Base-by-base conservation (phyloP, 1,140 invertebrate genomes). In the Bombus huntii region DNA sequence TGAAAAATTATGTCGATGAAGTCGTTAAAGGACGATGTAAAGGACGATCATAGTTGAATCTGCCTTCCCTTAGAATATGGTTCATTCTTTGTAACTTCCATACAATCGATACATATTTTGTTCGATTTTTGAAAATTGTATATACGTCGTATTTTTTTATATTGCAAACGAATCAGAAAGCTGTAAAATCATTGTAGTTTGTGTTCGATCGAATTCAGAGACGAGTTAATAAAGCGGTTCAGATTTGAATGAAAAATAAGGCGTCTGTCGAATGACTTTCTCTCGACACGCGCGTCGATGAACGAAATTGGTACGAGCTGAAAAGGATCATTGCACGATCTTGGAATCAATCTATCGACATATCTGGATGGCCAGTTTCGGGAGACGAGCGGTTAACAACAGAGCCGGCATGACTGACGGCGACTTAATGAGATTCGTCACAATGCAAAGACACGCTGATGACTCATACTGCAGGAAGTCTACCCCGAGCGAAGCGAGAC, bases 391-490 rank as follows among this genome's bases (percentile, higher is more conserved):
- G 71, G 70, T 81, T 85, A 68, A 78, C n/a, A 57, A n/a, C 68
- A 42, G 34, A 75, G 47, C 53, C n/a, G 72, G 62, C 37, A 44
- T 31, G 77, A 85, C 77, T 80, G 76, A 85, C 57, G 76, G 39
- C 68, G 71, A 80, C 44, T 85, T 85, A 85, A 85, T 85, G 84
- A 85, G 79, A 81, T 85, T 70, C 84, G 84, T 85, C 78, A 31
- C 42, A 72, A 85, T 57, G 72, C 65, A 68, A 68, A 81, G 84
- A 68, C 78, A 81, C 44, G 70, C 44, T 53, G 83, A 80, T 85
- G 84, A 85, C 70, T 85, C 84, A 85, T 59, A 47, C 84, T 22
- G 78, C 78, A 85, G 84, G 84, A 85, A 85, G 79, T 85, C 84
- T 70, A 42, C 44, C 37, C 77, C 39, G 78, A 34, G 53, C 78